phyloP scores from a whole-genome alignment of 2,113 vertebrate species.

The Fukomys damarensis region DNA sequence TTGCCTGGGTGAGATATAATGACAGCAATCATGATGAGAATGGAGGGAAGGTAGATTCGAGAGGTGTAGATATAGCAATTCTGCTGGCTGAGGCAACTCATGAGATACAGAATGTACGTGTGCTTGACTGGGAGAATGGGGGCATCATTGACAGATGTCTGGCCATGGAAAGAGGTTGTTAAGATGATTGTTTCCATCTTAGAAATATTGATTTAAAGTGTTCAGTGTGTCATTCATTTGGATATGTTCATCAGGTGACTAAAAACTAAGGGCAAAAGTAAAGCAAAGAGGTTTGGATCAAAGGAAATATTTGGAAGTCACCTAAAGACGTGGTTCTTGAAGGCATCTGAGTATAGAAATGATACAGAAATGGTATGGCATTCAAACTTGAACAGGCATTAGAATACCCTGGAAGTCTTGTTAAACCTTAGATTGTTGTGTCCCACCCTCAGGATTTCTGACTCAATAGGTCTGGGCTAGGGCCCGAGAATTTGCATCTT shows the following conservation, averaged over 20 bases:
- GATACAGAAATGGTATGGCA: neutral
- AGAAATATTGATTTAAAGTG: neutral
- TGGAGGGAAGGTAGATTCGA: neutral
- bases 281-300: neutral
- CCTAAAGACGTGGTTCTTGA: neutral
- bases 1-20: neutral
- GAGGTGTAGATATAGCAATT: neutral
- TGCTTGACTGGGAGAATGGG: neutral
- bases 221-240: neutral
- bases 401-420: neutral
- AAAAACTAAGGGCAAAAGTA: neutral
- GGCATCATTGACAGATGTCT: neutral
- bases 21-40: neutral
- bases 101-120: neutral
- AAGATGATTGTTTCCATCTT: neutral
- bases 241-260: neutral
- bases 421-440: neutral
- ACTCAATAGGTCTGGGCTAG: neutral
- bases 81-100: neutral
- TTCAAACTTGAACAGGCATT: neutral
- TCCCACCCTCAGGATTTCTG: neutral
- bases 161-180: neutral
- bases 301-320: constrained; percentile 1
- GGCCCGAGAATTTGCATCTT: neutral
- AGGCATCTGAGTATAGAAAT: neutral